A percentile compares a stretch with the other conserved stretches of the same genome.
phyloP scores from a whole-genome alignment of 2,797 vertebrate genomes.

The Bovichtus variegatus region DNA sequence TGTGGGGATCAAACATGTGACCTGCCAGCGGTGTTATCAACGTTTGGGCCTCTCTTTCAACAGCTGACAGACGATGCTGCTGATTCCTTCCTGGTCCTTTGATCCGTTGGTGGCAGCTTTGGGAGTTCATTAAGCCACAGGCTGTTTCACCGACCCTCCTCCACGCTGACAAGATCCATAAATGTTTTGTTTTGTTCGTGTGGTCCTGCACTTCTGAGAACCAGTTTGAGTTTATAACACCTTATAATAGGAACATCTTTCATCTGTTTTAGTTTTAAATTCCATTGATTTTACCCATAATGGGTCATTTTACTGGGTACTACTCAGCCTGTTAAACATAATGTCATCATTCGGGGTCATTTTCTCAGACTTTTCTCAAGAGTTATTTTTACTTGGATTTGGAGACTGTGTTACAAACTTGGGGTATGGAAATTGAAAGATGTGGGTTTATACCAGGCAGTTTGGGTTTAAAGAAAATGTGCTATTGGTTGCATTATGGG shows the following conservation, averaged over 20 bases:
- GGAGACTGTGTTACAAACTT: background rate
- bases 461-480: slow-evolving; percentile 5
- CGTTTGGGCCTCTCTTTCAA: slow-evolving; percentile 18
- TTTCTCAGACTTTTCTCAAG: background rate
- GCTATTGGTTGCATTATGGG: background rate
- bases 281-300: background rate
- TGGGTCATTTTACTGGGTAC: background rate
- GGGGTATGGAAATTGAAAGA: background rate
- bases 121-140: slow-evolving; percentile 11
- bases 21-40: slow-evolving; percentile 4
- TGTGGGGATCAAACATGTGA: slow-evolving; percentile 26
- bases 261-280: background rate
- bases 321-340: background rate
- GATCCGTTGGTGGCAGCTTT: background rate
- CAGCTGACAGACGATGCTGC: slow-evolving; percentile 28
- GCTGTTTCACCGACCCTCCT: background rate
- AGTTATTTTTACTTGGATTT: background rate
- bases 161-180: background rate
- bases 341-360: background rate
- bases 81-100: slow-evolving; percentile 7
- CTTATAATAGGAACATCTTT: too few species aligned
- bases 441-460: background rate
- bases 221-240: background rate
- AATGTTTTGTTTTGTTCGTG: background rate
- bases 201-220: slow-evolving; percentile 4